Conservation (phyloP, 2,113 vertebrate genomes). For the Andinoacara biseriatus region DNA sequence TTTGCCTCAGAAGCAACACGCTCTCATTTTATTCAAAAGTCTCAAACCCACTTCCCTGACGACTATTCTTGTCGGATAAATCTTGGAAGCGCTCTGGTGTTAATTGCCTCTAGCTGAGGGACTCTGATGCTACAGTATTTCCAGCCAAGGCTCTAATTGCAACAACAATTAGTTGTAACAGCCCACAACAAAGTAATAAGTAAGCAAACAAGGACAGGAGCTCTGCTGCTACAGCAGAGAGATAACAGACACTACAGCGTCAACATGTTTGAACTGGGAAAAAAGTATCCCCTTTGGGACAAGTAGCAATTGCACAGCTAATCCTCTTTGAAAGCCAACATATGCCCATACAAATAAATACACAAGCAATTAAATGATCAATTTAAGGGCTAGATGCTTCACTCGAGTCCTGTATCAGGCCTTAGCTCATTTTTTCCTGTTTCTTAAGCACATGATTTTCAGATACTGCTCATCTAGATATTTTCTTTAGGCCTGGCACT, state of each 20-base stretch:
- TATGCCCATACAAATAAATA: neutral
- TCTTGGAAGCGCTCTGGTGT: conserved; percentile 13
- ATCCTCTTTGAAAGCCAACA: neutral
- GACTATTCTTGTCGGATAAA: neutral
- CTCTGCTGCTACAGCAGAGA: neutral
- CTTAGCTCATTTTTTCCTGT: neutral
- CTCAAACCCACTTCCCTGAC: neutral
- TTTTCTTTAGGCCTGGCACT: fast-evolving
- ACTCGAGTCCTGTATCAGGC: neutral
- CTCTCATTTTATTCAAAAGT: neutral
- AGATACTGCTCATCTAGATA: neutral
- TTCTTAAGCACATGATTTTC: neutral
- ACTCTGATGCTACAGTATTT: conserved; percentile 12
- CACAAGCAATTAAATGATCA: neutral
- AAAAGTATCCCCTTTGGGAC: conserved; percentile 2
- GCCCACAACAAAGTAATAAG: conserved; percentile 55
- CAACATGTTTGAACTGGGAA: neutral
- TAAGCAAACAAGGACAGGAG: conserved; percentile 37
- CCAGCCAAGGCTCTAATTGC: conserved; percentile 49
- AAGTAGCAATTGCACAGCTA: neutral
- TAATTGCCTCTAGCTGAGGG: conserved; percentile 33
- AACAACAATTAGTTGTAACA: conserved; percentile 36
- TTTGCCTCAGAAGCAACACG: neutral
- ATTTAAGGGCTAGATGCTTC: neutral
- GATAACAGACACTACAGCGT: conserved; percentile 15